Evolutionary conservation across 2,113 vertebrate genomes (phyloP).

Genomic region (Sylvia atricapilla): DNA sequence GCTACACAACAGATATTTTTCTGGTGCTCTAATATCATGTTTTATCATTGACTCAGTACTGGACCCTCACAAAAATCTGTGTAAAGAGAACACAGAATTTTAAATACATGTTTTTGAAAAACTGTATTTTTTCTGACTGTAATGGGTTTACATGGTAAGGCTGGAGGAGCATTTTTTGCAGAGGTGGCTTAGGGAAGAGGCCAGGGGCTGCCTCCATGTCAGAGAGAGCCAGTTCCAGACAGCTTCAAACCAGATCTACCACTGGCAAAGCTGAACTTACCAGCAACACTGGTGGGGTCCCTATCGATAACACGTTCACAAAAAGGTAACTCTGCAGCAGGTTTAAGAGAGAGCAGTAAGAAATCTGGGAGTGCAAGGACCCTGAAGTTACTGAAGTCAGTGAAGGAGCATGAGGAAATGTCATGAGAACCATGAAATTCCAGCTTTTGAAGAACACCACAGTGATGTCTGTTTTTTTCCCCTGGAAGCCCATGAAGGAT

Average conservation of each 20-base stretch:
- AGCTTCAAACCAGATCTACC: background rate
- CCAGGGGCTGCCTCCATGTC: too few relatives aligned
- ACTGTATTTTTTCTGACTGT: background rate
- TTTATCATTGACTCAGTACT: background rate
- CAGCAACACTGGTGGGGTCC: background rate
- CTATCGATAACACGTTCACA: background rate
- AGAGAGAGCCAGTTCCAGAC: background rate
- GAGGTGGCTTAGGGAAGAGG: background rate
- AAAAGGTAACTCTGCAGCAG: background rate
- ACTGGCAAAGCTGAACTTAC: background rate
- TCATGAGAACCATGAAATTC: background rate
- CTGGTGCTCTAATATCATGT: background rate
- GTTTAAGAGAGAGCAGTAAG: background rate
- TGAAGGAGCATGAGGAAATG: background rate
- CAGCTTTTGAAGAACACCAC: background rate
- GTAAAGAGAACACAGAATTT: background rate
- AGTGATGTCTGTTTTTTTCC: fast-evolving
- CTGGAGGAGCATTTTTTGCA: background rate
- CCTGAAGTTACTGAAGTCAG: background rate
- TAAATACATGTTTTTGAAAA: background rate
- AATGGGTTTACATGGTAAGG: background rate
- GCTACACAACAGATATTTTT: background rate
- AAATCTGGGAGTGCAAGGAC: background rate
- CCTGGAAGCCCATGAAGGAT: background rate
- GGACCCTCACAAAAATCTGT: background rate